Evolutionary conservation across 2,797 vertebrate species (phyloP).

Genomic region (Rhinichthys osculus): DNA sequence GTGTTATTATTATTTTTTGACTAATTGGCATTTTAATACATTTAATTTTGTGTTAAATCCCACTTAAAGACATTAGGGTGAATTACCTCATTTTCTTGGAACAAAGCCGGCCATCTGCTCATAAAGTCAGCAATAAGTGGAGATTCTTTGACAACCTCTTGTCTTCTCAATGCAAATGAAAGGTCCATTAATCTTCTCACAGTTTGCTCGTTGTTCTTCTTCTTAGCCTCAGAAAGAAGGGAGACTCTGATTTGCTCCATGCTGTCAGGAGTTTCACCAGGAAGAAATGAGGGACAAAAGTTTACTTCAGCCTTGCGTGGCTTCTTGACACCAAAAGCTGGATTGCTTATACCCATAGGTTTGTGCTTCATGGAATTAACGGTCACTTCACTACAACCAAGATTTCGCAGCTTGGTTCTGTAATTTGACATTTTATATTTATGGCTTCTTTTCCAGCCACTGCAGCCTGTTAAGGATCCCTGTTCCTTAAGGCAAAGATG

Average conservation of each 20-base stretch:
- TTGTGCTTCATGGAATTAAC: conserved; percentile 34
- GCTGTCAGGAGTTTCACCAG: conserved; percentile 30
- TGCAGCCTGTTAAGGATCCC: conserved; percentile 23
- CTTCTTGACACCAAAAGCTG: conserved; percentile 29
- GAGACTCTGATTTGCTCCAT: conserved; percentile 25
- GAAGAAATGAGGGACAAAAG: conserved; percentile 38
- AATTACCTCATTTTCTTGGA: not conserved
- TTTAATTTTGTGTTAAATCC: not conserved
- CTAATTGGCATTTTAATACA: not conserved
- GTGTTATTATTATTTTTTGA: not conserved
- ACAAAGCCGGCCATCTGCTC: conserved; percentile 8
- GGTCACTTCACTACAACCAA: conserved; percentile 34
- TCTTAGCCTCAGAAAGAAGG: conserved; percentile 17
- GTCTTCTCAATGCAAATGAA: no score
- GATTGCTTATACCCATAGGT: conserved; percentile 33
- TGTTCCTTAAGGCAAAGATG: conserved; percentile 15
- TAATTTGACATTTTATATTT: conserved; percentile 25
- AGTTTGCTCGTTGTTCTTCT: conserved; percentile 8
- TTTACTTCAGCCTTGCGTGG: conserved; percentile 25
- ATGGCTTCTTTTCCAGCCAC: conserved; percentile 21
- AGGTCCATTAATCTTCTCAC: not conserved
- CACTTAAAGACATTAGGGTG: not conserved
- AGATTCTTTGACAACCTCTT: not conserved
- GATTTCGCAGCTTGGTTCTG: conserved; percentile 14
- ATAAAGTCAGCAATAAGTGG: conserved; percentile 36